Base-by-base conservation (phyloP, 2,888 invertebrate genomes). In the Spialia ferax region DNA sequence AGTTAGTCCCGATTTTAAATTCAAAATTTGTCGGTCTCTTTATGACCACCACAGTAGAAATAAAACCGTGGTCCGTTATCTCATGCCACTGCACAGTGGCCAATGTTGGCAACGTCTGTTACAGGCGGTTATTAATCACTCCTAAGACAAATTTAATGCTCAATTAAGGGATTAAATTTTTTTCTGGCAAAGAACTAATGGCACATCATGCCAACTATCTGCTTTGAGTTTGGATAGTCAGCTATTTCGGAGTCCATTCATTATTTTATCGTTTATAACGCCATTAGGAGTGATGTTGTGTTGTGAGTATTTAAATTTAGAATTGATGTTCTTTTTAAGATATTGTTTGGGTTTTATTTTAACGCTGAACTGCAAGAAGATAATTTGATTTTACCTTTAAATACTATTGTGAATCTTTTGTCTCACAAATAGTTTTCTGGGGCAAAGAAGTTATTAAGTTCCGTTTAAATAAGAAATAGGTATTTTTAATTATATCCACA, bases 111-210 rank as follows among this genome's bases (percentile, higher is more conserved):
- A 67, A 48, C 61, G 67, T 67, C 67, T 61, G 48, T 62, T 61
- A 62, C 67, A 67, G 54, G 55, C 67, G 61, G 6, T 4, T 56
- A 67, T 67, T 55, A 61, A 67, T 67, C 67, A 67, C 61, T 67
- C 60, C 67, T 62, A 67, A 67, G 67, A 67, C 67, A 67, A 67
- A 67, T 67, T 67, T 67, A 67, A 67, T 67, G 67, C 67, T 67
- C 67, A 67, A 67, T 67, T 67, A 67, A 67, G 67, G 61, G 67
- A 67, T 67, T 62, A 67, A 42, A 55, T 56, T 67, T 66, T 67
- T 67, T 67, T 67, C 67, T 67, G 67, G 67, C 67, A 61, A 60
- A 61, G 66, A 67, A 61, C 67, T 67, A 67, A 61, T 62, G 55
- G 61, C 66, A 45, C 66, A 55, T 55, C 20, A 60, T 66, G 66